Evolutionary conservation across 2,888 invertebrate species (phyloP).

Genomic region (Perithous albicinctus): DNA sequence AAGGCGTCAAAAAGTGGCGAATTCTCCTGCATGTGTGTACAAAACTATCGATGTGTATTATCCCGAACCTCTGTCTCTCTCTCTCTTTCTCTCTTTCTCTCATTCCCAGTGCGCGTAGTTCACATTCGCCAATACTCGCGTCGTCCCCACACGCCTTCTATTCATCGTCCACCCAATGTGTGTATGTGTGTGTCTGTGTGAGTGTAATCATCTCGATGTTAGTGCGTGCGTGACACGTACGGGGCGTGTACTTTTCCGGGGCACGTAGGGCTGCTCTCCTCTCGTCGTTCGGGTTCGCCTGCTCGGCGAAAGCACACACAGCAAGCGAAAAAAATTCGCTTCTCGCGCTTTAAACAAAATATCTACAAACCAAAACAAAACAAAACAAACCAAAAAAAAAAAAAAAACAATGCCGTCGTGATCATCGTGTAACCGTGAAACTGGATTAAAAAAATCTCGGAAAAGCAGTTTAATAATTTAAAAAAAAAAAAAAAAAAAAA

Average conservation of each 20-base stretch:
- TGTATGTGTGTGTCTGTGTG: conserved; percentile 54
- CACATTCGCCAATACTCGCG: too few species aligned
- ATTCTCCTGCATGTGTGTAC: conserved; percentile 69
- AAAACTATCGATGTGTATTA: background rate
- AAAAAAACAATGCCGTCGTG: conserved; percentile 58
- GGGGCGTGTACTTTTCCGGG: conserved; percentile 82
- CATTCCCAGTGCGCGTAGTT: too few species aligned
- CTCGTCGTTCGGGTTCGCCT: conserved; percentile 52
- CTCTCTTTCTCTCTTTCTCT: too few species aligned
- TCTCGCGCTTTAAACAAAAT: too few species aligned
- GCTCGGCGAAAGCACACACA: background rate
- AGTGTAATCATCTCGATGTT: conserved; percentile 68
- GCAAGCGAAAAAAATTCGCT: conserved; percentile 9
- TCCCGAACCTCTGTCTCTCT: too few species aligned
- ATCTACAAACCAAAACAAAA: too few species aligned
- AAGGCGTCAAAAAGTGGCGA: conserved; percentile 75
- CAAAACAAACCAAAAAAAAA: too few species aligned
- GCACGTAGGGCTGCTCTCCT: conserved; percentile 69
- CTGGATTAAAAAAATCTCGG: conserved; percentile 27
- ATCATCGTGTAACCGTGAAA: conserved; percentile 46
- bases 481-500: too few species aligned
- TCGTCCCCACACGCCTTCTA: conserved; percentile 53
- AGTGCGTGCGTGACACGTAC: conserved; percentile 78
- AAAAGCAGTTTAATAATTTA: too few species aligned
- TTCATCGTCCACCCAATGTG: conserved; percentile 51